A percentile compares a stretch with the other conserved stretches of the same genome.
phyloP scores from a whole-genome alignment of 2,888 invertebrate genomes.

The Thymelicus acteon region DNA sequence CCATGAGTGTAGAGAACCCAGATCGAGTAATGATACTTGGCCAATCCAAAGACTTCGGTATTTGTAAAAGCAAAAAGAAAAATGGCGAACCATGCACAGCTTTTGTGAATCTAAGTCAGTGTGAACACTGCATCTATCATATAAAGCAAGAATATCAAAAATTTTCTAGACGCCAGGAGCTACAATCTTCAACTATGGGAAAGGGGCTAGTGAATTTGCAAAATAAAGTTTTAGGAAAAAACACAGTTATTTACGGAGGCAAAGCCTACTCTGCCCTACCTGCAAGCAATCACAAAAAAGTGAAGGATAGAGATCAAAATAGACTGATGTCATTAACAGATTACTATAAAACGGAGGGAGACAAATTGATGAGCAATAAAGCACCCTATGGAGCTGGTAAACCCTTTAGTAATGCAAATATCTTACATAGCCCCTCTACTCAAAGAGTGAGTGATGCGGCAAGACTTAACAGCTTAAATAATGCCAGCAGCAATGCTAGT shows the following conservation, averaged over 20 bases:
- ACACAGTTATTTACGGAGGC: constrained; percentile 92
- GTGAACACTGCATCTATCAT: constrained; percentile 95
- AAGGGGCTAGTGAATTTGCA: constrained; percentile 87
- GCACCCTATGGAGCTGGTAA: constrained; percentile 67
- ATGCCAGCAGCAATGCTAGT: constrained; percentile 51
- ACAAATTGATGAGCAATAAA: constrained; percentile 75
- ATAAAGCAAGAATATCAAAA: constrained; percentile 94
- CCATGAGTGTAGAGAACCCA: constrained; percentile 90
- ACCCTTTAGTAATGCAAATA: constrained; percentile 73
- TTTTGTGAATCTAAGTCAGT: constrained; percentile 89
- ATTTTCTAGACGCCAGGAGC: constrained; percentile 90
- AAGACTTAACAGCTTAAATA: constrained; percentile 82
- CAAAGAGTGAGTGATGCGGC: constrained; percentile 87
- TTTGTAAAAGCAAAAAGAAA: constrained; percentile 90
- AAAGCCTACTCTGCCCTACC: constrained; percentile 89
- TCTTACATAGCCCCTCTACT: constrained; percentile 84
- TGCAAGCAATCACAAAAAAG: constrained; percentile 86
- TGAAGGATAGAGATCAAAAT: constrained; percentile 87
- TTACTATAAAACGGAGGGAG: constrained; percentile 78
- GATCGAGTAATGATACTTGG: constrained; percentile 94
- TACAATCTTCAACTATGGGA: constrained; percentile 89
- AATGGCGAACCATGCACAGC: constrained; percentile 91
- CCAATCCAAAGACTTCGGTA: constrained; percentile 93
- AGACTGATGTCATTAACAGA: constrained; percentile 87
- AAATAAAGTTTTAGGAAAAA: constrained; percentile 91